Evolutionary conservation across 2,888 invertebrate genomes (phyloP).

Genomic region (Chloroclystis v-ata): DNA sequence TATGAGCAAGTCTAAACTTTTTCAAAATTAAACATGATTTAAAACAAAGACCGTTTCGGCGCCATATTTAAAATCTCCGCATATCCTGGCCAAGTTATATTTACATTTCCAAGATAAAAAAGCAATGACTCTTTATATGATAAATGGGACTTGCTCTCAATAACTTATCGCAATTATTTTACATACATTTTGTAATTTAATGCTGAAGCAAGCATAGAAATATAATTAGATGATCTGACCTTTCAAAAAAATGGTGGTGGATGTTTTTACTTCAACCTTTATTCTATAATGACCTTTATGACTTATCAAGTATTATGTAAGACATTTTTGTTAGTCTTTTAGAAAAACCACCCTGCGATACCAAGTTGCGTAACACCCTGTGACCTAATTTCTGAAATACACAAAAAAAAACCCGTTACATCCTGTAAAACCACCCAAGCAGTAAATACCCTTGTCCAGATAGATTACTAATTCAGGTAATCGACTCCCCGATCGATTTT

Average conservation of each 20-base stretch:
- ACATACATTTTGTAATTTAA: neutral
- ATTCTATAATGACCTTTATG: too few relatives aligned
- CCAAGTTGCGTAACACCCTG: slow-evolving; percentile 21
- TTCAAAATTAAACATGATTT: too few relatives aligned
- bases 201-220: neutral
- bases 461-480: slow-evolving; percentile 7
- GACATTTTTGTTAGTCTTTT: too few relatives aligned
- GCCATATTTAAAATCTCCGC: slow-evolving; percentile 8
- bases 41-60: neutral
- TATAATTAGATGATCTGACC: too few relatives aligned
- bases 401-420: neutral
- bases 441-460: neutral
- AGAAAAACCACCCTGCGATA: neutral
- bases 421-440: neutral
- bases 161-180: too few relatives aligned
- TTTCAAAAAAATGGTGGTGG: too few relatives aligned
- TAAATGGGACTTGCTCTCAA: neutral
- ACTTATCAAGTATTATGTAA: too few relatives aligned
- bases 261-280: too few relatives aligned
- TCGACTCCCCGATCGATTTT: slow-evolving; percentile 35
- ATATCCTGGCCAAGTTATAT: slow-evolving; percentile 9
- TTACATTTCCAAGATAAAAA: slow-evolving; percentile 17
- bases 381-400: slow-evolving; percentile 1
- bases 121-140: slow-evolving; percentile 1
- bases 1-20: too few relatives aligned